A percentile compares a stretch with the other conserved stretches of the same genome.
phyloP scores from a whole-genome alignment of 2,797 vertebrate genomes.

The Paramormyrops hopkinsi region DNA sequence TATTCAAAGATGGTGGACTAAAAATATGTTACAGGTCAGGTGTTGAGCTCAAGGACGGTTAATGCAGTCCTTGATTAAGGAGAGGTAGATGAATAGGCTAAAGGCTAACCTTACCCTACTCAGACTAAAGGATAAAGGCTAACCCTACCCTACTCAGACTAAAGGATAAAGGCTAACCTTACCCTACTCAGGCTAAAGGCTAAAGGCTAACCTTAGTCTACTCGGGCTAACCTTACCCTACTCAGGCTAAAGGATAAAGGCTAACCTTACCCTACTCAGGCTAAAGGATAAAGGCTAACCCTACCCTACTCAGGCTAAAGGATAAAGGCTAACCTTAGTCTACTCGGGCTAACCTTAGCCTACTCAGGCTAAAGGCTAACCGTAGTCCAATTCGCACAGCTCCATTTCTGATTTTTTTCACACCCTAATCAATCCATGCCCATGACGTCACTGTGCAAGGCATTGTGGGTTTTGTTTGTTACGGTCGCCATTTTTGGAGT shows the following conservation, averaged over 20 bases:
- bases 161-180: slow-evolving; percentile 3
- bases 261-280: slow-evolving; percentile 23
- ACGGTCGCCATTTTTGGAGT: background rate
- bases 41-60: slow-evolving; percentile 25
- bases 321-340: slow-evolving; percentile 8
- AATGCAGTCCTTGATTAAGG: slow-evolving; percentile 31
- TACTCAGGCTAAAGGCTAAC: background rate
- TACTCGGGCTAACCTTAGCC: background rate
- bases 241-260: background rate
- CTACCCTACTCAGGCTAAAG: too few species aligned
- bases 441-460: background rate
- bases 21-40: slow-evolving; percentile 9
- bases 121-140: background rate
- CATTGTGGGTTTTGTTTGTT: background rate
- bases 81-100: background rate
- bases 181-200: too few species aligned
- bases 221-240: slow-evolving; percentile 21
- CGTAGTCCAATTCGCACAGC: background rate
- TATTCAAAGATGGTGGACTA: slow-evolving; percentile 32
- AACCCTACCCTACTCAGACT: slow-evolving; percentile 22
- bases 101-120: slow-evolving; percentile 16
- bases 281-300: background rate
- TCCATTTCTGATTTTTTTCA: slow-evolving; percentile 38
- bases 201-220: slow-evolving; percentile 21
- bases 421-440: slow-evolving; percentile 33